Evolutionary conservation across 2,888 invertebrate genomes (phyloP), one percentile per base, ranked within the genome.

Genomic region (Encarsia formosa): DNA sequence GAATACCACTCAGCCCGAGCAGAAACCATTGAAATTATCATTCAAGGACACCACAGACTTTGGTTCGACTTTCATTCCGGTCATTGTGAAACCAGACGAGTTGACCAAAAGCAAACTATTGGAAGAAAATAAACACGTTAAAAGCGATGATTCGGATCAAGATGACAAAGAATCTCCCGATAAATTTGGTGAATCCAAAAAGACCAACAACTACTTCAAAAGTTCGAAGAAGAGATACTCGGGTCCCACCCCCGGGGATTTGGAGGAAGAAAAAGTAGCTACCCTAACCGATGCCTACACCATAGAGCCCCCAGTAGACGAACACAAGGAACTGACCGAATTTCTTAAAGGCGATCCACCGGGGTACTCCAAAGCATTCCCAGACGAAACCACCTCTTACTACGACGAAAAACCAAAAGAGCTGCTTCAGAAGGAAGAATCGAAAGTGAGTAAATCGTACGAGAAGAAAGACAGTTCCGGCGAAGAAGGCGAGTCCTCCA

Each of bases 311-410:
- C 37, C 37, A 16, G 34, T 42, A 75, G 77, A 79, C 35, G 64
- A 73, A 8, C 78, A 54, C 82, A 56, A 69, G 71, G 51, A 51
- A 5, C 23, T 57, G 2, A 11, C 9, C 19, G 54, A 58, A 2
- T 54, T 56, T 31, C 40, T 64, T 11, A 49, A 60, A 5, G 54
- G 59, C 0, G 63, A 68, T 39, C 59, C 63, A 4, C 60, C 65
- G 1, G 62, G 62, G 16, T 57, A 52, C 15, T 31, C 42, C 59
- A 61, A 63, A 50, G 51, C 61, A 20, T 59, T 59, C 34, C 9
- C 46, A 2, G 56, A 60, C 13, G 56, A 61, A 23, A 22, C 35
- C 1, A 57, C 32, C 26, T n/a, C 31, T 31, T 29, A 39, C 20
- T 35, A 20, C 11, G 19, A 47, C 9, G 47, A 52, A 40, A 44